phyloP scores from a whole-genome alignment of 2,797 vertebrate genomes.

The Lithobates sylvaticus region DNA sequence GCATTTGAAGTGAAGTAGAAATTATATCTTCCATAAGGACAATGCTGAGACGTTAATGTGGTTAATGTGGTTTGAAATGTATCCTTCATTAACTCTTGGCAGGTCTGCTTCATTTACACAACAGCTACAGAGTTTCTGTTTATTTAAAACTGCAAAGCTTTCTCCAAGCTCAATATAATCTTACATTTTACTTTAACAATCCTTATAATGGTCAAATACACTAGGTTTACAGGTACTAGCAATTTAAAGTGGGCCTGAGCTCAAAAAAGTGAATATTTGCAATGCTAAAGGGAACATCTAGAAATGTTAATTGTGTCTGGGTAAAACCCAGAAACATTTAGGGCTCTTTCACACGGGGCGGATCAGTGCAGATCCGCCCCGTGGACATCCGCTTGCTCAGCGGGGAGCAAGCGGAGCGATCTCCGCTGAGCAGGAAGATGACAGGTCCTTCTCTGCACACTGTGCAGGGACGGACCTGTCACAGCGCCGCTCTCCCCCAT shows the following conservation, averaged over 20 bases:
- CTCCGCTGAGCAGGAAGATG: too few relatives aligned
- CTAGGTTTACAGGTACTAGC: not conserved
- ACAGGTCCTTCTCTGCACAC: too few relatives aligned
- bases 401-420: too few relatives aligned
- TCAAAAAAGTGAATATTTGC: not conserved
- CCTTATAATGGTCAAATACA: not conserved
- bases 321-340: not conserved
- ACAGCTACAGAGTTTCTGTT: slow-evolving; percentile 22
- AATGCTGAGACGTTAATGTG: slow-evolving; percentile 62
- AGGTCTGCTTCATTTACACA: not conserved
- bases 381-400: too few relatives aligned
- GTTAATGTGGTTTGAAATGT: slow-evolving; percentile 23
- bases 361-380: too few relatives aligned
- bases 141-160: not conserved
- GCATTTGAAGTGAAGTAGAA: slow-evolving; percentile 64
- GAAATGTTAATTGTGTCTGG: not conserved
- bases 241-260: not conserved
- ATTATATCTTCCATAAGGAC: slow-evolving; percentile 60
- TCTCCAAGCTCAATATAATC: not conserved
- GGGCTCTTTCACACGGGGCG: too few relatives aligned
- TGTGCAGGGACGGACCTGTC: too few relatives aligned
- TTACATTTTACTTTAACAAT: not conserved
- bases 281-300: not conserved
- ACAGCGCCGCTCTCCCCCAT: too few relatives aligned
- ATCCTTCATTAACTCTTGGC: slow-evolving; percentile 48